A percentile compares a stretch with the other conserved stretches of the same genome.
Evolutionary conservation across 2,113 vertebrate species (phyloP).

Genomic region (Spilogale gracilis): DNA sequence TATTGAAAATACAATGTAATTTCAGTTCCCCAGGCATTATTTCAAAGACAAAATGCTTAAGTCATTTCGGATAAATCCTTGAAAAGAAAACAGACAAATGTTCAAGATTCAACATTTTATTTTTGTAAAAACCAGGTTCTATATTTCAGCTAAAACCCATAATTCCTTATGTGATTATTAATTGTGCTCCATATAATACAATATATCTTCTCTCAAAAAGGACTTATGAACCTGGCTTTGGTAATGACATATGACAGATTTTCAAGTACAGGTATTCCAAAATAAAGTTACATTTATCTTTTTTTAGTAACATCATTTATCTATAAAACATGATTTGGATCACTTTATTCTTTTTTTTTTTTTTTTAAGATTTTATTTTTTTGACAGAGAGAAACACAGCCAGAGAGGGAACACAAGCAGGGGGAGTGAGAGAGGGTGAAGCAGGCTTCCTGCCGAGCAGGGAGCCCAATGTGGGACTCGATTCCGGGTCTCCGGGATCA

Average conservation of each 20-base stretch:
- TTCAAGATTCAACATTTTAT: neutral
- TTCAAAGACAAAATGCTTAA: neutral
- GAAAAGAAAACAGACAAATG: neutral
- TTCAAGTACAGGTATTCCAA: neutral
- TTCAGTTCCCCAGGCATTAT: neutral
- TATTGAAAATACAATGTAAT: neutral
- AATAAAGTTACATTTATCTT: neutral
- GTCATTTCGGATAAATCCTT: neutral
- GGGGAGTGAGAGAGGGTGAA: too few species aligned
- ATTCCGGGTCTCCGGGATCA: too few species aligned
- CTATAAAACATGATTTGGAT: neutral
- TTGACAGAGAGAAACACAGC: too few species aligned
- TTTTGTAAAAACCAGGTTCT: neutral
- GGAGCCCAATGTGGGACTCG: too few species aligned
- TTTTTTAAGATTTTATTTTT: too few species aligned
- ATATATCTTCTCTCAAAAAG: neutral
- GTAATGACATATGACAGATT: neutral
- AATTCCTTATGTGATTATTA: neutral
- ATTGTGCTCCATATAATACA: neutral
- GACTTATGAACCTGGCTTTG: neutral
- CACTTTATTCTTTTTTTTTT: neutral
- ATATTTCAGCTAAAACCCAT: neutral
- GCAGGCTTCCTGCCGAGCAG: too few species aligned
- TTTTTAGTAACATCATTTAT: neutral
- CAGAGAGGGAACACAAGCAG: too few species aligned